Conservation (phyloP, 1,140 invertebrate species). For the Scaptomyza montana region DNA sequence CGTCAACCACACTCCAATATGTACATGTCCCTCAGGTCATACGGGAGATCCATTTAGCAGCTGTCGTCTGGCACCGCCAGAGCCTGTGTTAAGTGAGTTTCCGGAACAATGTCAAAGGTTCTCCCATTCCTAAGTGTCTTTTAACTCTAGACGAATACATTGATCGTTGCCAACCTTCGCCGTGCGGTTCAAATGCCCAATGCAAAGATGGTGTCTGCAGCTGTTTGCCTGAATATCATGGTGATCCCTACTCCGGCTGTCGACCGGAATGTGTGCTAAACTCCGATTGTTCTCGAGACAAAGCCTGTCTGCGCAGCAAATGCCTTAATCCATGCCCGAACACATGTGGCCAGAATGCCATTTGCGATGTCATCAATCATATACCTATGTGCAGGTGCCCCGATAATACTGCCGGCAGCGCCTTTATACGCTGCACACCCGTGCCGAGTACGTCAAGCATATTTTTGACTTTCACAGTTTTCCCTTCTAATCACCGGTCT, state of each 20-base stretch:
- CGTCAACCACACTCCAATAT: conserved; percentile 93
- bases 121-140: conserved; percentile 83
- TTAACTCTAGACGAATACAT: conserved; percentile 86
- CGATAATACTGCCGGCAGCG: conserved; percentile 90
- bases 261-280: conserved; percentile 93
- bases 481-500: conserved; percentile 84
- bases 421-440: conserved; percentile 84
- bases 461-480: conserved; percentile 42
- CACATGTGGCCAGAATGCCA: conserved; percentile 90
- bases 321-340: conserved; percentile 91
- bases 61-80: conserved; percentile 85
- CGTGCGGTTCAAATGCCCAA: conserved; percentile 91
- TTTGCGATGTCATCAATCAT: conserved; percentile 91
- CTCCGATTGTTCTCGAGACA: conserved; percentile 89
- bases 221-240: conserved; percentile 91
- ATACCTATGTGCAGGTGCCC: conserved; percentile 90
- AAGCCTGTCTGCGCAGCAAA: conserved; percentile 92
- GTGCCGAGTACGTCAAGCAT: conserved; percentile 85
- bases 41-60: conserved; percentile 93
- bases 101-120: conserved; percentile 83
- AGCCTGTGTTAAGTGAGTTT: conserved; percentile 85
- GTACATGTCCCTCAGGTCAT: conserved; percentile 89
- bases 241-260: conserved; percentile 92
- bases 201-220: conserved; percentile 92
- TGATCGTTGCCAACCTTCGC: conserved; percentile 90